Evolutionary conservation across 2,888 invertebrate species (phyloP).

Genomic region (Trichogramma dendrolimi): DNA sequence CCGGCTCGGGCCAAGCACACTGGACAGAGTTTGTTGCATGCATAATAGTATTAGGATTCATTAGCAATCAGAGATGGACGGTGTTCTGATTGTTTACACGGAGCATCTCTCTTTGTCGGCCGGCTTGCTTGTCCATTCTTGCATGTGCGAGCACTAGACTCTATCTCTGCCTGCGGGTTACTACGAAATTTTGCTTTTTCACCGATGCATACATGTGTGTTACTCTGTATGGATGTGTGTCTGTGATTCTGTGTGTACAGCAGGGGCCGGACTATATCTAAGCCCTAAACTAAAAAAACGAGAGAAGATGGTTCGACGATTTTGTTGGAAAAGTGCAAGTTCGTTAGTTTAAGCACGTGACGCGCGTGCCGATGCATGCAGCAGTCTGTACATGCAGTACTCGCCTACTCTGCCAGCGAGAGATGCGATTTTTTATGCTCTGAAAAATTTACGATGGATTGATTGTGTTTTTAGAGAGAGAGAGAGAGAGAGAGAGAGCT

Average conservation of each 20-base stretch:
- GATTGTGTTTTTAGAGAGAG: constrained; percentile 5
- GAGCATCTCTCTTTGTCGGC: constrained; percentile 29
- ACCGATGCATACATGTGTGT: no score
- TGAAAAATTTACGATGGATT: not conserved
- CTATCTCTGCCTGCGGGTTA: no score
- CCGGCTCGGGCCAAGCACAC: no score
- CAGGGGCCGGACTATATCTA: no score
- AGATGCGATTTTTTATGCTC: constrained; percentile 3
- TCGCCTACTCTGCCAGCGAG: not conserved
- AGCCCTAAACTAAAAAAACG: not conserved
- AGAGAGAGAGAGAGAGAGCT: not conserved
- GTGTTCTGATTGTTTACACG: constrained; percentile 47
- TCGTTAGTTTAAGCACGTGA: constrained; percentile 17
- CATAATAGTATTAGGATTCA: constrained; percentile 52
- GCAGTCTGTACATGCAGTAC: no score
- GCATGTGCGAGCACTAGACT: no score
- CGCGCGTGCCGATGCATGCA: no score
- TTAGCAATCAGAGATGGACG: constrained; percentile 52
- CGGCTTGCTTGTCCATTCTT: not conserved
- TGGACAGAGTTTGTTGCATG: constrained; percentile 42
- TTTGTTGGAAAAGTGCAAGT: constrained; percentile 12
- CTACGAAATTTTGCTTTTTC: no score
- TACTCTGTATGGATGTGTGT: no score
- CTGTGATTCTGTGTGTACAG: no score
- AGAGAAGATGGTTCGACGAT: constrained; percentile 17